Conservation (phyloP, 1,140 invertebrate species). For the Zaprionus africanus region DNA sequence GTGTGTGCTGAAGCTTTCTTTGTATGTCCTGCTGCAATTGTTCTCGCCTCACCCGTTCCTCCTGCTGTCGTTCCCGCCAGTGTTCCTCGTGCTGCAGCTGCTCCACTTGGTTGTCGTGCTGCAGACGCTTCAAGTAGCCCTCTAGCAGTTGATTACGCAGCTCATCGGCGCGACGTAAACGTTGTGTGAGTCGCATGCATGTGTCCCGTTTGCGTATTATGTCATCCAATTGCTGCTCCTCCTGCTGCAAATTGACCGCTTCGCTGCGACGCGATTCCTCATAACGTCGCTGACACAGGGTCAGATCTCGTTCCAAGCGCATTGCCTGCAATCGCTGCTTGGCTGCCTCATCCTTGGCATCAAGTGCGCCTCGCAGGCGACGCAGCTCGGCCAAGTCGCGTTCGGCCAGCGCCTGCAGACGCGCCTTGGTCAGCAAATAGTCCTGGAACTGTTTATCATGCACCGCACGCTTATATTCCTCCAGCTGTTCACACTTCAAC, state of each 20-base stretch:
- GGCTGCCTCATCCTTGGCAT: conserved; percentile 69
- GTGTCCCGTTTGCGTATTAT: conserved; percentile 72
- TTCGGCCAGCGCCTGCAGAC: conserved; percentile 70
- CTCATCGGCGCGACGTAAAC: conserved; percentile 70
- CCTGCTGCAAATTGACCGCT: conserved; percentile 68
- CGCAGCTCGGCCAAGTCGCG: conserved; percentile 70
- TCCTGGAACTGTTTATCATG: conserved; percentile 82
- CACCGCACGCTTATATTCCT: conserved; percentile 77
- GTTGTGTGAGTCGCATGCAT: conserved; percentile 67
- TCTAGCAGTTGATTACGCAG: conserved; percentile 67
- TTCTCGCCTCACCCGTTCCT: conserved; percentile 62
- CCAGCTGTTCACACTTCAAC: conserved; percentile 75
- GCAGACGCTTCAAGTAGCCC: conserved; percentile 69
- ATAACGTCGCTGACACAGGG: conserved; percentile 61
- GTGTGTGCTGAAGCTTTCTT: conserved; percentile 61
- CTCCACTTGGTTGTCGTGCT: conserved; percentile 77
- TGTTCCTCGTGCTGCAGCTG: conserved; percentile 82
- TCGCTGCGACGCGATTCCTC: conserved; percentile 73
- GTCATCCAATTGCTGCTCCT: conserved; percentile 75
- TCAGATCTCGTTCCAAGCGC: conserved; percentile 67
- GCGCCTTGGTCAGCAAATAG: conserved; percentile 70
- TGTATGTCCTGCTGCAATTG: conserved; percentile 72
- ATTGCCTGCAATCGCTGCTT: conserved; percentile 63
- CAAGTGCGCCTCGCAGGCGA: conserved; percentile 59
- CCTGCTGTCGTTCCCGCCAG: conserved; percentile 70